Evolutionary conservation across 2,888 invertebrate species (phyloP).

Genomic region (Strigamia maritima): DNA sequence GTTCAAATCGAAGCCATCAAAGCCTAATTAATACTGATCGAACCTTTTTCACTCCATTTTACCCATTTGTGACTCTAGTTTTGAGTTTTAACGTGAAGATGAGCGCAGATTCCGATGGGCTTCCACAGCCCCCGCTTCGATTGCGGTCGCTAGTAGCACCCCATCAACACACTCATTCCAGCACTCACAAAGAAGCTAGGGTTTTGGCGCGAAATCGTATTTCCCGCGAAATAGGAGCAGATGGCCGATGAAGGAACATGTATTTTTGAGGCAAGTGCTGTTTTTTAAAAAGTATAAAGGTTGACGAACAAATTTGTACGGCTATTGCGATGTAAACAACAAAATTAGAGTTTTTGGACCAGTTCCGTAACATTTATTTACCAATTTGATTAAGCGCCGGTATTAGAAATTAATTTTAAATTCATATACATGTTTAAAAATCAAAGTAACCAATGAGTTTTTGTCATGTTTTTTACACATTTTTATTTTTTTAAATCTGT

Average conservation of each 20-base stretch:
- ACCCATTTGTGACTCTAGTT: neutral
- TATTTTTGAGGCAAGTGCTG: neutral
- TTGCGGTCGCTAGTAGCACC: neutral
- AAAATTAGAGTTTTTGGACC: too few relatives aligned
- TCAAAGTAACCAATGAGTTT: too few relatives aligned
- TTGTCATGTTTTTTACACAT: too few relatives aligned
- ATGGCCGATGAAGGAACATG: slow-evolving; percentile 2
- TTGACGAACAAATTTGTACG: too few relatives aligned
- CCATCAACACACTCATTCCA: slow-evolving; percentile 16
- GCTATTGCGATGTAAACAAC: too few relatives aligned
- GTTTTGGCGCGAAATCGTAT: slow-evolving; percentile 37
- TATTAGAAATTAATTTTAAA: too few relatives aligned
- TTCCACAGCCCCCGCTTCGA: slow-evolving; percentile 4
- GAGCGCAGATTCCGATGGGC: slow-evolving; percentile 2
- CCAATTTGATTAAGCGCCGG: too few relatives aligned
- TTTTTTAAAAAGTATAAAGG: too few relatives aligned
- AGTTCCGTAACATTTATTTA: too few relatives aligned
- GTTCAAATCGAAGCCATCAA: neutral
- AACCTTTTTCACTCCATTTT: slow-evolving; percentile 8
- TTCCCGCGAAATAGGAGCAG: slow-evolving; percentile 35
- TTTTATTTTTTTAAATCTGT: too few relatives aligned
- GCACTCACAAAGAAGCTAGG: slow-evolving; percentile 24
- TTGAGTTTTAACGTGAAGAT: neutral
- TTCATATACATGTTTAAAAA: too few relatives aligned
- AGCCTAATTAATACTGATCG: neutral